A percentile compares a stretch with the other conserved stretches of the same genome.
These are phyloP conservation scores for Scelioninae gen. 1 DNA, from an alignment of 2,888 invertebrate species.

Conservation along the genomic window DNA sequence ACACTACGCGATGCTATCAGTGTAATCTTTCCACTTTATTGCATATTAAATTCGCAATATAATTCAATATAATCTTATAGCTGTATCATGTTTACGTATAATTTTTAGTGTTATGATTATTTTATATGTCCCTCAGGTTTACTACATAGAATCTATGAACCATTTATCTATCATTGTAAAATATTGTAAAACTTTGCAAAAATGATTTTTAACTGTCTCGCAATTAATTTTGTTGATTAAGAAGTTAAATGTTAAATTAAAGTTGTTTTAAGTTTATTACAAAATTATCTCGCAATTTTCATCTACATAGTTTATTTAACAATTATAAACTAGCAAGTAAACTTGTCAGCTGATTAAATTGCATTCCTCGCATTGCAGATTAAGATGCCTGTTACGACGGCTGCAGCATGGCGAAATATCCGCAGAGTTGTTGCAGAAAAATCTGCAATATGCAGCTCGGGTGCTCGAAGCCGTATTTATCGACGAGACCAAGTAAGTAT, in stretches of 20 bases:
- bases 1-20: slow-evolving; percentile 12
- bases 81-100: slow-evolving; percentile 2
- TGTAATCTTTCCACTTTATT: slow-evolving; percentile 18
- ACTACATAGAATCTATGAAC: slow-evolving; percentile 1
- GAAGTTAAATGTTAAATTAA: slow-evolving; percentile 5
- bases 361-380: slow-evolving; percentile 86
- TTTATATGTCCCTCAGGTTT: neutral
- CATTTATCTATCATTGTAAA: slow-evolving; percentile 5
- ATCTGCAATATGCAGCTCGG: slow-evolving; percentile 96
- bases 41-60: slow-evolving; percentile 35
- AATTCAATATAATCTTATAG: slow-evolving; percentile 21
- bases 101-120: slow-evolving; percentile 11
- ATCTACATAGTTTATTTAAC: slow-evolving; percentile 24
- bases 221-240: neutral
- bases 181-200: neutral
- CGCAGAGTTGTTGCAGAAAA: slow-evolving; percentile 94
- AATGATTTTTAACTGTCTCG: neutral
- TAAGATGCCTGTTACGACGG: slow-evolving; percentile 95
- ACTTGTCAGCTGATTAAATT: slow-evolving; percentile 24
- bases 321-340: slow-evolving; percentile 13
- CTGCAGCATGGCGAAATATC: slow-evolving; percentile 94
- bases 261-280: neutral
- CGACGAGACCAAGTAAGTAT: slow-evolving; percentile 95
- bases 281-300: slow-evolving; percentile 21
- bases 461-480: slow-evolving; percentile 96